phyloP scores from a whole-genome alignment of 2,888 invertebrate species.

The Dyspetes luteomarginatus region DNA sequence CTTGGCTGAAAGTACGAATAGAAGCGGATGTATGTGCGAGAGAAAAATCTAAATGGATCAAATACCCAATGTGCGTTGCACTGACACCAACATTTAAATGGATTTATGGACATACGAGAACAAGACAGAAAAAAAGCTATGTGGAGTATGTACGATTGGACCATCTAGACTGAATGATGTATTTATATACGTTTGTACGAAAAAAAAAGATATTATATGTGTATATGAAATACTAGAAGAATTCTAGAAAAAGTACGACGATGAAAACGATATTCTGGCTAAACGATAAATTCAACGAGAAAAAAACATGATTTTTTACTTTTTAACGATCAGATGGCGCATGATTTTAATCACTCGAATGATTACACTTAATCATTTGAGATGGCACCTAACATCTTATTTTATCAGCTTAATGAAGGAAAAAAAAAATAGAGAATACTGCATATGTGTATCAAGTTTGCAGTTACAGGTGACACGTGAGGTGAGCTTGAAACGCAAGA shows the following conservation, averaged over 20 bases:
- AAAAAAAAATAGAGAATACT: constrained; percentile 1
- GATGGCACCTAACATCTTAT: constrained; percentile 18
- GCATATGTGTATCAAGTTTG: background rate
- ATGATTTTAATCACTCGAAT: constrained; percentile 6
- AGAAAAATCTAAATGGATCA: constrained; percentile 31
- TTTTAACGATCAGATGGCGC: background rate
- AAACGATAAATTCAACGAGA: constrained; percentile 1
- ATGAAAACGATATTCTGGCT: constrained; percentile 1
- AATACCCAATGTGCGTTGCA: background rate
- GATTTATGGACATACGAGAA: background rate
- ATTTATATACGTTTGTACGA: background rate
- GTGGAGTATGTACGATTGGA: background rate
- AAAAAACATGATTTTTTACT: background rate
- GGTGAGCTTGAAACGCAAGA: background rate
- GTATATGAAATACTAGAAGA: constrained; percentile 14
- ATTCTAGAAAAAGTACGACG: background rate
- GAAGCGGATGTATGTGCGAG: constrained; percentile 34
- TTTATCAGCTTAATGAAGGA: background rate
- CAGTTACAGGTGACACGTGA: constrained; percentile 23
- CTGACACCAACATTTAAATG: constrained; percentile 3
- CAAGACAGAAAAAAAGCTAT: background rate
- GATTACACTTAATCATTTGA: background rate
- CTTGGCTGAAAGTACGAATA: constrained; percentile 6
- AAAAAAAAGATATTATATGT: background rate
- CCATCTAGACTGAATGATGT: background rate